A percentile compares a stretch with the other conserved stretches of the same genome.
phyloP scores from a whole-genome alignment of 2,888 invertebrate species.

The Cantharis rustica region DNA sequence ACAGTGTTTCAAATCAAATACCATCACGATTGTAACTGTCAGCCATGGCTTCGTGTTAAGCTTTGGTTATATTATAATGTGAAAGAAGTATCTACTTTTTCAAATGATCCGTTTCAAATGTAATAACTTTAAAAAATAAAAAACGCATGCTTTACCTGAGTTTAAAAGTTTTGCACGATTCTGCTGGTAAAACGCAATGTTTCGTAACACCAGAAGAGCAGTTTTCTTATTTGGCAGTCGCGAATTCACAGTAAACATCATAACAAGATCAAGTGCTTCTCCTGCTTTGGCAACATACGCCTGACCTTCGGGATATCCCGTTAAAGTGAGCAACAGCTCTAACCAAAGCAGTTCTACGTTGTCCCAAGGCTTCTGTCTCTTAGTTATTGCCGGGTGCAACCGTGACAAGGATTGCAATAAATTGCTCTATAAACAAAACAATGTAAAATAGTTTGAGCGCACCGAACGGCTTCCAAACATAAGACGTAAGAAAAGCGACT shows the following conservation, averaged over 20 bases:
- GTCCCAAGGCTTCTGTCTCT: constrained; percentile 60
- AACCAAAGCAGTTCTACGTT: constrained; percentile 60
- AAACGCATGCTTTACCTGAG: constrained; percentile 52
- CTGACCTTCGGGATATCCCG: constrained; percentile 62
- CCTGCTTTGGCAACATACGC: constrained; percentile 56
- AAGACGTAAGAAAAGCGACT: constrained; percentile 14
- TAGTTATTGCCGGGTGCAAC: constrained; percentile 60
- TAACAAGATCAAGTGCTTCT: constrained; percentile 52
- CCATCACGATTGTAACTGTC: too few species aligned
- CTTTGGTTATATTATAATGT: too few species aligned
- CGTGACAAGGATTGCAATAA: constrained; percentile 57
- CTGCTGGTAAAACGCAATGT: constrained; percentile 60
- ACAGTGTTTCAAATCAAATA: too few species aligned
- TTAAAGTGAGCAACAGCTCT: constrained; percentile 59
- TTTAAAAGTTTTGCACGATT: constrained; percentile 60
- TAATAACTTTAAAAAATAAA: too few species aligned
- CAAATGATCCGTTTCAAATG: too few species aligned
- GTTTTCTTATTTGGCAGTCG: constrained; percentile 46
- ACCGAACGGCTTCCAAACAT: neutral
- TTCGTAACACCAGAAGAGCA: constrained; percentile 60
- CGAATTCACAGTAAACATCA: constrained; percentile 43
- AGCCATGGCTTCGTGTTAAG: too few species aligned
- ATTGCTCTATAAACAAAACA: constrained; percentile 53
- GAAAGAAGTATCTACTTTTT: too few species aligned
- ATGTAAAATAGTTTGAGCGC: neutral